Evolutionary conservation across 2,113 vertebrate species (phyloP), one percentile per base, ranked within the genome.

Genomic region (Prolemur simus): DNA sequence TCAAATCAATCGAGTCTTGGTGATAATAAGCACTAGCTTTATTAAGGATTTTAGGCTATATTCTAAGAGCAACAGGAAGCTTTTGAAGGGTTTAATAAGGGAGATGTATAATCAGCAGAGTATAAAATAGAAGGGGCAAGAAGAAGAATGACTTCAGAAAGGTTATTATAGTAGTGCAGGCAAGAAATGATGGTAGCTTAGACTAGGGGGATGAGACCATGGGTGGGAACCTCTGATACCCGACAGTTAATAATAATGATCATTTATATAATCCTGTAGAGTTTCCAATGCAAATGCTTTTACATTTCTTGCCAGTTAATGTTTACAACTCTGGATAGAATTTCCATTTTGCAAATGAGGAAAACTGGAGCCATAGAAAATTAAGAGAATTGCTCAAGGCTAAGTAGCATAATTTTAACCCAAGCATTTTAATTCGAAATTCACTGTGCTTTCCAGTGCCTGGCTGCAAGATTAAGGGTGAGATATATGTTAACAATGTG

Each of bases 291-390:
- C 42, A 71, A 85, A 63, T 3, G 18, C 9, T 77, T 71, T 89
- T 76, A 60, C 74, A 69, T 82, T 89, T 42, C 89, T 93, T 73
- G 29, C 80, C 87, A 86, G 86, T 68, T 89, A 77, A 90, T 86
- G 77, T 78, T 91, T 95, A 96, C 15, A 93, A 69, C 76, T 87
- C 63, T 56, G 47, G 49, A 60, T 42, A 82, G 81, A 95, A 88
- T 86, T 95, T 92, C 73, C 42, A 82, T 94, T 42, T 94, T 96
- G 71, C 54, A 73, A 91, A 96, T 47, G 66, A 81, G 85, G 45
- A 87, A 93, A 95, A 68, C 64, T 77, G 1, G 54, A 92, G 66
- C 23, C 58, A 54, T 27, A 77, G 54, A 81, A 90, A 64, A 90
- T 76, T 80, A 83, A 94, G 69, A 34, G 58, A 96, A 85, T 63